phyloP scores from a whole-genome alignment of 2,113 vertebrate genomes.

The Pygoscelis adeliae region DNA sequence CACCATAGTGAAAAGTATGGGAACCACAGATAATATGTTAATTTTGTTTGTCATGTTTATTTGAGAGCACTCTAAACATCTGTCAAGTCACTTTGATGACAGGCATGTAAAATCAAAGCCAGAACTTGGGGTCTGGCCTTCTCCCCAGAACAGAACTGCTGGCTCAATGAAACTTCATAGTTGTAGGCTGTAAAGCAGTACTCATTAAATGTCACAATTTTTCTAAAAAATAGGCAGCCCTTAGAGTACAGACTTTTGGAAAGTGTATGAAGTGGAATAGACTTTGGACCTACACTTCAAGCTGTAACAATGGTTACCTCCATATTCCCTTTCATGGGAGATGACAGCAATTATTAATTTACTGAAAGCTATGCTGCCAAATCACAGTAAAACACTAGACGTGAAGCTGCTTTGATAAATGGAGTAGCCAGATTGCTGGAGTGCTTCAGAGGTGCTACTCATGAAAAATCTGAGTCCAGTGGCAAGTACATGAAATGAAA shows the following conservation, averaged over 20 bases:
- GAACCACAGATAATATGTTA: neutral
- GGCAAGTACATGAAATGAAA: neutral
- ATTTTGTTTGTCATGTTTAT: neutral
- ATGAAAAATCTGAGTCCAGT: neutral
- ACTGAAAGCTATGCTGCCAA: neutral
- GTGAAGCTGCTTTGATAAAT: neutral
- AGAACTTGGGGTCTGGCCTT: neutral
- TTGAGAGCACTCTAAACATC: neutral
- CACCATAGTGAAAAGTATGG: neutral
- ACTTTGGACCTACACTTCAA: neutral
- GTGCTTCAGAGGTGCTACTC: neutral
- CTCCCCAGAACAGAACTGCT: neutral
- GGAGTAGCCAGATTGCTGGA: neutral
- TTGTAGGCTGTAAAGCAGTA: neutral
- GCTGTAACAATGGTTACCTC: neutral
- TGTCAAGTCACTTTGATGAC: neutral
- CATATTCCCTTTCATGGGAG: neutral
- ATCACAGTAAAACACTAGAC: neutral
- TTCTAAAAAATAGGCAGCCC: neutral
- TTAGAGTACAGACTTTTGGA: neutral
- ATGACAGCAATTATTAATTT: constrained; percentile 16
- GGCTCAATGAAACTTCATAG: neutral
- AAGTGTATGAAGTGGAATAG: neutral
- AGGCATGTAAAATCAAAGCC: neutral
- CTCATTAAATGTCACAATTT: neutral